Percentiles rank a stretch among this genome's conserved stretches.
Conservation (phyloP, 2,797 vertebrate genomes). For the Arrhamphus sclerolepis region DNA sequence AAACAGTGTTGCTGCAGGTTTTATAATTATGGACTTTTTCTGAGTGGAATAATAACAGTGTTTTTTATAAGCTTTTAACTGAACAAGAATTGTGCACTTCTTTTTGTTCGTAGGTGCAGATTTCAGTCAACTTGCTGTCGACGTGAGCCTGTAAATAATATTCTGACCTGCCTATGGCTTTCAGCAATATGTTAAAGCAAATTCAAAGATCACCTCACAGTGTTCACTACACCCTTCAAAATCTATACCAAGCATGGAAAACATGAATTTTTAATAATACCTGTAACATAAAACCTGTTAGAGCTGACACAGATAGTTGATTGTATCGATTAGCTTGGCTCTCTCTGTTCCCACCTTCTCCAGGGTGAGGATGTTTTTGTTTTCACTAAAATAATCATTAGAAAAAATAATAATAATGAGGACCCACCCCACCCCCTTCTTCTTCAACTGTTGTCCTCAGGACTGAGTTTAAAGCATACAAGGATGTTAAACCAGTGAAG, state of each 20-base stretch:
- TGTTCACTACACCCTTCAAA: background rate
- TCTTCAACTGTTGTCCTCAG: constrained; percentile 61
- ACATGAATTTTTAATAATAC: background rate
- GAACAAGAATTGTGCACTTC: too few species aligned
- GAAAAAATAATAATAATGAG: background rate
- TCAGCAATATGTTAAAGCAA: background rate
- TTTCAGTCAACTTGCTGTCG: constrained; percentile 14
- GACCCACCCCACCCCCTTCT: too few species aligned
- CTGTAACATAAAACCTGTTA: background rate
- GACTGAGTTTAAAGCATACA: constrained; percentile 95
- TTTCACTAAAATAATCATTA: too few species aligned
- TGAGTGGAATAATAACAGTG: too few species aligned
- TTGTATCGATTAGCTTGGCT: background rate
- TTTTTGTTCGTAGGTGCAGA: too few species aligned
- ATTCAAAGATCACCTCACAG: background rate
- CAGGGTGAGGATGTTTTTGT: too few species aligned
- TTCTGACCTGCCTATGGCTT: too few species aligned
- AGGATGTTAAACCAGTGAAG: constrained; percentile 91
- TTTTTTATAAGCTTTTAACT: too few species aligned
- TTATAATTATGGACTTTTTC: too few species aligned
- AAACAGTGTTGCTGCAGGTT: too few species aligned
- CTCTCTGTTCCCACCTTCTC: background rate
- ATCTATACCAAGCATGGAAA: background rate
- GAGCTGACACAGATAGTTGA: background rate
- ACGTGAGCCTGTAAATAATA: background rate